phyloP scores from a whole-genome alignment of 35 echinoderm and acorn worm species.

The Anneissia japonica region DNA sequence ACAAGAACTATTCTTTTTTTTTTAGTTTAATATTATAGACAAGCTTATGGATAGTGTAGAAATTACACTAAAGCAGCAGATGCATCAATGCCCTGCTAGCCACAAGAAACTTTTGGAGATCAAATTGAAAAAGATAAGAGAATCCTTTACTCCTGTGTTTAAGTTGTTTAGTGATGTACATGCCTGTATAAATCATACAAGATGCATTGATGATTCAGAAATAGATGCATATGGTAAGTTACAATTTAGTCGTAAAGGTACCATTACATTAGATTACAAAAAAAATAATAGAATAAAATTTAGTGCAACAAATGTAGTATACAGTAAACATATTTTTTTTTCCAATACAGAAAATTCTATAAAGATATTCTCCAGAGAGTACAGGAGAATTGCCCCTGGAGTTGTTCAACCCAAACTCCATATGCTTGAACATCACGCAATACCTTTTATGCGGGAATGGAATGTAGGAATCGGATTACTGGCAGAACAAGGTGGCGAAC shows the following conservation, averaged over 20 bases:
- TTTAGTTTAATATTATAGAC: background rate
- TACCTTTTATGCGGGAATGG: slow-evolving; percentile 19
- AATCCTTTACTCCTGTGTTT: slow-evolving; percentile 8
- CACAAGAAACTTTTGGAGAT: background rate
- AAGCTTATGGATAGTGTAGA: background rate
- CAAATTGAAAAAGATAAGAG: too few relatives aligned
- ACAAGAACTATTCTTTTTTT: background rate
- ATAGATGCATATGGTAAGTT: background rate
- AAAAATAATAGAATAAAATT: background rate
- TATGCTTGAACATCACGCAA: slow-evolving; percentile 50
- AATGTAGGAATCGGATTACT: slow-evolving; percentile 18
- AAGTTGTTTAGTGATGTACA: slow-evolving; percentile 7
- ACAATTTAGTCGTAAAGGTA: background rate
- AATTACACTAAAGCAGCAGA: background rate
- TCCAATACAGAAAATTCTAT: slow-evolving; percentile 33
- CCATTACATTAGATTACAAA: background rate
- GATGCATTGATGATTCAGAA: slow-evolving; percentile 1
- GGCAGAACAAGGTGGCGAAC: slow-evolving; percentile 49
- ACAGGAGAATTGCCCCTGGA: slow-evolving; percentile 28
- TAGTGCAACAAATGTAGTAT: background rate
- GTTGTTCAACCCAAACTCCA: slow-evolving; percentile 50
- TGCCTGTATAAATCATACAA: background rate
- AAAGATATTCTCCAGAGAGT: slow-evolving; percentile 11
- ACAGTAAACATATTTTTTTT: slow-evolving; percentile 3
- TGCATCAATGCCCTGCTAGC: background rate